These are phyloP conservation scores for Ia io DNA, from an alignment of 2,113 vertebrate species.

Conservation along the genomic window DNA sequence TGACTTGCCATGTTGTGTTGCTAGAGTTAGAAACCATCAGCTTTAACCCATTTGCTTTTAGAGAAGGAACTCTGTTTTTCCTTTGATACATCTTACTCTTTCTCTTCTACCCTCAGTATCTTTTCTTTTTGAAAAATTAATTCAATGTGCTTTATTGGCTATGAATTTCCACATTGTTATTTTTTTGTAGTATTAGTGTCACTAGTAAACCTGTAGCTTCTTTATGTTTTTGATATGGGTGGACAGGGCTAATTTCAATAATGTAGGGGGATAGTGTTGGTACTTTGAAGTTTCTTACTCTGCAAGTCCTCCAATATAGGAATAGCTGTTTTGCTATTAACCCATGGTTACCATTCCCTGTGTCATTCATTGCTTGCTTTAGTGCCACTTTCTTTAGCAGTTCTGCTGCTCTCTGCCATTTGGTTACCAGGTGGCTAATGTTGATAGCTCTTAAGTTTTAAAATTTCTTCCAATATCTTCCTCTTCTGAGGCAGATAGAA, in stretches of 20 bases:
- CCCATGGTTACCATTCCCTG: background rate
- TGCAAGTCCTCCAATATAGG: background rate
- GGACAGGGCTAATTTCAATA: background rate
- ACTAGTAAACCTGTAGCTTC: background rate
- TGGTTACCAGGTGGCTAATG: background rate
- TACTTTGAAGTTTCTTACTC: background rate
- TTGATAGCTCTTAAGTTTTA: background rate
- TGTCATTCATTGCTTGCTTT: background rate
- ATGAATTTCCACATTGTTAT: background rate
- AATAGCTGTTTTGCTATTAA: background rate
- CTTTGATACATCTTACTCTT: background rate
- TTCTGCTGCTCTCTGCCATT: background rate
- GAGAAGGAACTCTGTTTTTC: background rate
- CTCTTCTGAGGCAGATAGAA: background rate
- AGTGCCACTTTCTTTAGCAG: background rate
- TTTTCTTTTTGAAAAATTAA: constrained; percentile 7
- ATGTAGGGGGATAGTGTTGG: background rate
- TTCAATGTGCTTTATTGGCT: background rate
- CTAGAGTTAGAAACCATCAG: background rate
- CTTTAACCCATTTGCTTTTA: background rate
- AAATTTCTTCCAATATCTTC: background rate
- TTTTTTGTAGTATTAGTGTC: background rate
- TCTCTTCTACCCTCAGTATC: background rate
- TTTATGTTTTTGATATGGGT: background rate
- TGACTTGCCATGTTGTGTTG: background rate